phyloP scores from a whole-genome alignment of 2,797 vertebrate genomes.

The Channa striata region DNA sequence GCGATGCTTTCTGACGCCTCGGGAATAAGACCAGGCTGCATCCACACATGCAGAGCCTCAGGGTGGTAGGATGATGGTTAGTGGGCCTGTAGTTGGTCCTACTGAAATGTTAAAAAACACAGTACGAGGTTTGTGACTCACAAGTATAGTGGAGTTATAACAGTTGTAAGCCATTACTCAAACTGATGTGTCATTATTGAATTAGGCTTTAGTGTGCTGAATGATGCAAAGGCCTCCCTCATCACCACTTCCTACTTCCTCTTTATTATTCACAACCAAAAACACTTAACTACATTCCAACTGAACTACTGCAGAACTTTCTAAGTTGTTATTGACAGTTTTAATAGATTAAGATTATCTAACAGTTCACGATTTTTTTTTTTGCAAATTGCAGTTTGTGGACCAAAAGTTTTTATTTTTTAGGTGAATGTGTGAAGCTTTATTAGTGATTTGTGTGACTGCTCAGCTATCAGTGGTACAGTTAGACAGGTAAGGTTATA shows the following conservation, averaged over 20 bases:
- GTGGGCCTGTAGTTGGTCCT: neutral
- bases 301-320: constrained; percentile 29
- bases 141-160: constrained; percentile 24
- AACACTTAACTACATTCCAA: constrained; percentile 72
- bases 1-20: too few relatives aligned
- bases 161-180: constrained; percentile 37
- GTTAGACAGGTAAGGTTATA: neutral
- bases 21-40: neutral
- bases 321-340: constrained; percentile 39
- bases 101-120: constrained; percentile 12
- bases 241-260: constrained; percentile 48
- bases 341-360: constrained; percentile 44
- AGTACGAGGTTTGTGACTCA: constrained; percentile 31
- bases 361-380: constrained; percentile 25
- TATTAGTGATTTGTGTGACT: constrained; percentile 48
- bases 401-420: constrained; percentile 52
- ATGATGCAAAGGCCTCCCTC: constrained; percentile 30
- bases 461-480: constrained; percentile 21
- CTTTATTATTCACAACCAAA: constrained; percentile 61
- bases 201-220: constrained; percentile 15
- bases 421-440: constrained; percentile 36
- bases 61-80: constrained; percentile 24
- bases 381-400: constrained; percentile 32
- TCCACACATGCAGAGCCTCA: constrained; percentile 20
- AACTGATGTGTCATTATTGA: constrained; percentile 33